Base-by-base conservation (phyloP, 2,888 invertebrate species). In the Melikaiella ostensackeni region DNA sequence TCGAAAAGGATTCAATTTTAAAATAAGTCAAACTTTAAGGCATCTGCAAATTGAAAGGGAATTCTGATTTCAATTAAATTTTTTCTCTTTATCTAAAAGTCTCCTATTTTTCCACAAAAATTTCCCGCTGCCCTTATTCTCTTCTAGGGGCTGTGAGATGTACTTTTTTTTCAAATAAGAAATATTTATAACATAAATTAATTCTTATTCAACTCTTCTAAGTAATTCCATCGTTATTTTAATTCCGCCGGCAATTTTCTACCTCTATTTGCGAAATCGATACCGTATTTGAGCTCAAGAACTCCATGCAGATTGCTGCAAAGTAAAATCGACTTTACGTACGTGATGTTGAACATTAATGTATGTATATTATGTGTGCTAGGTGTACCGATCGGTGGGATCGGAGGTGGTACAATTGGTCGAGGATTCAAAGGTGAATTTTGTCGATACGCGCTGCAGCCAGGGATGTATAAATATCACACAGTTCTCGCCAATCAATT, bases 401-500 rank as follows among this genome's bases (percentile, higher is more conserved):
- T 97, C 81, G 97, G 97, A 3, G 93, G 94, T 82, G 96, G 96
- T 0, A 95, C 96, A 0, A 98, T 99, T 86, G 98, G 98, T 3
- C 94, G 98, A 75, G 98, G 98, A 6, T 98, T 95, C 92, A 95
- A 95, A 87, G 98, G 98, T 24, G 98, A 98, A 92, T 98, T 98
- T 92, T 98, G 98, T 91, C 94, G 98, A 77, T 98, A 95, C 91
- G 97, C 97, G 91, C 93, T 99, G 88, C 94, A 95, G 81, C 98
- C 98, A 0, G 98, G 98, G 73, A 93, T 97, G 79, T 98, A 98
- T 92, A 96, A 97, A 87, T 97, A 97, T 91, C 93, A 96, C 84
- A 95, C 95, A 8, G 94, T 97, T 19, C 94, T 95, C 80, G 97
- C 97, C 75, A 95, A 98, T 92, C 97, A 98, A 92, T 98, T 98